Evolutionary conservation across 2,888 invertebrate species (phyloP).

Genomic region (Rambutsinella grinnellia): DNA sequence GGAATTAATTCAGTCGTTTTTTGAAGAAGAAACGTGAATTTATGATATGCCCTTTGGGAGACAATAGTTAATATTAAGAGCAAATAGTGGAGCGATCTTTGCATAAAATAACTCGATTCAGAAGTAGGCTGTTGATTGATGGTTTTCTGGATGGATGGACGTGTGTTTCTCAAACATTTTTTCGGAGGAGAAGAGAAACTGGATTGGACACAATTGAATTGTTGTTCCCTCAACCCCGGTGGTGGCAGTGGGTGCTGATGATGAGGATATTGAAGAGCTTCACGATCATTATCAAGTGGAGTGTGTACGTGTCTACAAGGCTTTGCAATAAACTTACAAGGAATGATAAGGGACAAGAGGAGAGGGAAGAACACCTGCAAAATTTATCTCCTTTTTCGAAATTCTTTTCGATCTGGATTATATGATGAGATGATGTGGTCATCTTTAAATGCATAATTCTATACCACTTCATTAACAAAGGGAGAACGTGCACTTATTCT

Average conservation of each 20-base stretch:
- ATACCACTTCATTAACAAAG: not conserved
- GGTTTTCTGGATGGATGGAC: slow-evolving; percentile 8
- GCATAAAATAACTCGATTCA: not conserved
- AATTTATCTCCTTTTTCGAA: not conserved
- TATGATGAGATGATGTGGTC: not conserved
- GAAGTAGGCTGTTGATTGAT: slow-evolving; percentile 38
- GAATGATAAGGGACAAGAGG: slow-evolving; percentile 18
- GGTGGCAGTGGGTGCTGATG: slow-evolving; percentile 14
- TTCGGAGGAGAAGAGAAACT: slow-evolving; percentile 10
- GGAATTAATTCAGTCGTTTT: slow-evolving; percentile 16
- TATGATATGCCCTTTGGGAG: not conserved
- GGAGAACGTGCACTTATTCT: not conserved
- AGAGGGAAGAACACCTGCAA: slow-evolving; percentile 9
- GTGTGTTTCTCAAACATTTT: slow-evolving; percentile 34
- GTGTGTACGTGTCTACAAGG: slow-evolving; percentile 20
- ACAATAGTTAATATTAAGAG: not conserved
- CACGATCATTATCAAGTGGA: slow-evolving; percentile 18
- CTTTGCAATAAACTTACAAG: slow-evolving; percentile 39
- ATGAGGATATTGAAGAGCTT: slow-evolving; percentile 8
- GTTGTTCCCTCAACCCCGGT: slow-evolving; percentile 1
- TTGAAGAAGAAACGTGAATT: not conserved
- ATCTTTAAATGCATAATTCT: not conserved
- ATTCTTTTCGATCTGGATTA: not conserved
- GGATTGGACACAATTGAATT: slow-evolving; percentile 19
- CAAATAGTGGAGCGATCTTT: not conserved